Conservation (phyloP, 2,113 vertebrate genomes). For the Cyanistes caeruleus region DNA sequence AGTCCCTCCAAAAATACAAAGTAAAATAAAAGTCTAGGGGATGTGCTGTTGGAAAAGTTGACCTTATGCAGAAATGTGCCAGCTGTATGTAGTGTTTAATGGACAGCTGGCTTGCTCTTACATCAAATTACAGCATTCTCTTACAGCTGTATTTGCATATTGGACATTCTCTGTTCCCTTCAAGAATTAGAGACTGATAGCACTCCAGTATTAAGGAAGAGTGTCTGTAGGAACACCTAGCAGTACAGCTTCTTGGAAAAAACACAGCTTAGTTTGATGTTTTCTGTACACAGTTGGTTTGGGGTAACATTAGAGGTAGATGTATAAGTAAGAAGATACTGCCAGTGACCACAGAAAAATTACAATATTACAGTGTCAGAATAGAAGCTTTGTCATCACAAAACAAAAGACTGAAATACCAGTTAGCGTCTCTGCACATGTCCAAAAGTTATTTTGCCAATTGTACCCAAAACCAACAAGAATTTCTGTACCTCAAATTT, state of each 20-base stretch:
- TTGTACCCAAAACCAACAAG: neutral
- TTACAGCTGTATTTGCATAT: neutral
- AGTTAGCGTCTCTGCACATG: neutral
- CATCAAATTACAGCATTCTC: neutral
- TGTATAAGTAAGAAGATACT: neutral
- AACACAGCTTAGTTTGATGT: rapidly evolving
- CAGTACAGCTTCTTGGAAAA: neutral
- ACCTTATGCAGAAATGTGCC: neutral
- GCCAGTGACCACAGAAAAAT: neutral
- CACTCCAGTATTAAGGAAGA: neutral
- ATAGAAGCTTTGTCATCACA: neutral
- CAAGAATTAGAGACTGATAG: neutral
- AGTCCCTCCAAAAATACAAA: neutral
- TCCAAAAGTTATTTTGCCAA: neutral
- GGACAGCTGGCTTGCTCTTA: neutral
- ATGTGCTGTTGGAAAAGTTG: neutral
- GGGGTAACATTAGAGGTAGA: neutral
- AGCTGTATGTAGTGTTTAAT: neutral
- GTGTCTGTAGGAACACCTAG: neutral
- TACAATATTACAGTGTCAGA: neutral
- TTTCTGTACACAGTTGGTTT: neutral
- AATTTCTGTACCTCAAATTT: neutral
- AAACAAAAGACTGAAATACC: neutral
- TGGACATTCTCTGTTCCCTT: neutral
- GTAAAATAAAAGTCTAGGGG: neutral